These are phyloP conservation scores for Phoenicopterus ruber DNA, from an alignment of 2,113 vertebrate species.

Conservation along the genomic window DNA sequence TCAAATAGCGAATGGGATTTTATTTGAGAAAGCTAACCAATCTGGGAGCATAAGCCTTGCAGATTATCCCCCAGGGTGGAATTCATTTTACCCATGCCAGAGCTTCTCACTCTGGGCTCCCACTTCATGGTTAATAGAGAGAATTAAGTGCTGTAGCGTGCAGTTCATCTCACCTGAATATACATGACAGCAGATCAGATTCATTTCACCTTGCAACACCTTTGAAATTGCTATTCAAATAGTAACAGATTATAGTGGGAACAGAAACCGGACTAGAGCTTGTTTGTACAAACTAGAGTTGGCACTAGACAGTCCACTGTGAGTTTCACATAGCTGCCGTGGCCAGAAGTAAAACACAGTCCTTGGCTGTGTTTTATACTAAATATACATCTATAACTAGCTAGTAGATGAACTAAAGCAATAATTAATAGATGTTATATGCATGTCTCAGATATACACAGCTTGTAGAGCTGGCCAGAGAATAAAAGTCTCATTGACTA, in stretches of 20 bases:
- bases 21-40: neutral
- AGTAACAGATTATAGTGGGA: neutral
- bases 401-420: neutral
- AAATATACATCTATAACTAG: neutral
- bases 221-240: neutral
- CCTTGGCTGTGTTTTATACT: neutral
- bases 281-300: neutral
- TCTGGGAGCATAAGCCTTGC: neutral
- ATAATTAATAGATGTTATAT: neutral
- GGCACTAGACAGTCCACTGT: neutral
- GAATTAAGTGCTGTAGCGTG: neutral
- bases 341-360: neutral
- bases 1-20: neutral
- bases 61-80: neutral
- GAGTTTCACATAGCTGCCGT: neutral
- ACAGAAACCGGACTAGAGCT: neutral
- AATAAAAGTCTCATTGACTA: neutral
- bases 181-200: neutral
- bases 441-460: neutral
- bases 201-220: neutral
- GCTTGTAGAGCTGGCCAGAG: neutral
- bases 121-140: neutral
- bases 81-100: neutral
- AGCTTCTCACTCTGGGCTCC: neutral
- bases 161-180: neutral